phyloP scores from a whole-genome alignment of 1,140 invertebrate genomes.

The Drosophila novamexicana region DNA sequence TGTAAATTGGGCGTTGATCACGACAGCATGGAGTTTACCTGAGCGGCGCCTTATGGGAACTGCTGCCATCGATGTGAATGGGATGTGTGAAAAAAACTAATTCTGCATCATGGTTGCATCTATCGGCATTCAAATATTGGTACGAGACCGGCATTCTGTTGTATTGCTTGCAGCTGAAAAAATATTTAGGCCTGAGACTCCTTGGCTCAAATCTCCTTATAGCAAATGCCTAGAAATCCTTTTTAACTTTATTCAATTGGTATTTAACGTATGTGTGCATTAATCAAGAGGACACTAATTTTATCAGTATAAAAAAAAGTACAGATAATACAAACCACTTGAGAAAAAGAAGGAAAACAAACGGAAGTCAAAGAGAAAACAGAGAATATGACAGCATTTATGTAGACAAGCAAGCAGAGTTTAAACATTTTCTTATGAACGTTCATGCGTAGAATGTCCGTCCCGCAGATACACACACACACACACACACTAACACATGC shows the following conservation, averaged over 20 bases:
- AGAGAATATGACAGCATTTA: slow-evolving; percentile 25
- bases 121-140: not conserved
- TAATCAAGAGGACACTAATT: slow-evolving; percentile 8
- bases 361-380: slow-evolving; percentile 33
- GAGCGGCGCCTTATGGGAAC: slow-evolving; percentile 42
- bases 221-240: too few relatives aligned
- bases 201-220: too few relatives aligned
- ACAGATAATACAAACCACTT: slow-evolving; percentile 14
- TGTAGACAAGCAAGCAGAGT: slow-evolving; percentile 16
- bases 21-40: slow-evolving; percentile 58
- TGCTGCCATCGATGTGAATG: not conserved
- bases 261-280: too few relatives aligned
- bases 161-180: too few relatives aligned
- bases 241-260: too few relatives aligned
- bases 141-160: too few relatives aligned
- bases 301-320: slow-evolving; percentile 6
- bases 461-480: slow-evolving; percentile 8
- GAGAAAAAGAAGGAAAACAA: slow-evolving; percentile 16
- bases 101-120: slow-evolving; percentile 14
- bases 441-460: not conserved
- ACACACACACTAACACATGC: not conserved
- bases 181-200: too few relatives aligned
- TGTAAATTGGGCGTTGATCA: slow-evolving; percentile 74
- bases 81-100: slow-evolving; percentile 56
- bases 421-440: slow-evolving; percentile 18